A percentile compares a stretch with the other conserved stretches of the same genome.
Conservation (phyloP, 2,797 vertebrate species). For the Astyanax mexicanus region DNA sequence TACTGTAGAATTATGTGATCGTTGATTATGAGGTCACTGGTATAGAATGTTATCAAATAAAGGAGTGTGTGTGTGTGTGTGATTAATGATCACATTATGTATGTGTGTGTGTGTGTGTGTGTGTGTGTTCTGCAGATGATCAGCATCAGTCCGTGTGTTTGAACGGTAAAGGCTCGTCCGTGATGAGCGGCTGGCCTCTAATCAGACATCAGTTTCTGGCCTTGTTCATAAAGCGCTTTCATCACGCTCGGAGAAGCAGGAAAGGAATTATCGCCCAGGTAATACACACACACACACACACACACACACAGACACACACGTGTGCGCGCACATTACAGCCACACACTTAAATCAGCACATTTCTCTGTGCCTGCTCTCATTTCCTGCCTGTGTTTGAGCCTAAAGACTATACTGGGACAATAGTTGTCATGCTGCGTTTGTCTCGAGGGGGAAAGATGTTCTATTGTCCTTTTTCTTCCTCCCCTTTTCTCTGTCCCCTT, state of each 20-base stretch:
- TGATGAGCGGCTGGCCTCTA: conserved; percentile 89
- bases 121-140: conserved; percentile 62
- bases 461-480: conserved; percentile 34
- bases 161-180: conserved; percentile 87
- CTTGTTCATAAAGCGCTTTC: conserved; percentile 94
- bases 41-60: no score
- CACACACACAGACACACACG: conserved; percentile 9
- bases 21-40: no score
- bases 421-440: not conserved
- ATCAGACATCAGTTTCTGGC: conserved; percentile 93
- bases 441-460: conserved; percentile 23
- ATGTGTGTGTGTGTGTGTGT: not conserved
- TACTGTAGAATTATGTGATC: no score
- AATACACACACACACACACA: conserved; percentile 51
- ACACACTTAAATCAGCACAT: conserved; percentile 18
- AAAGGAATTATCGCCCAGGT: conserved; percentile 98
- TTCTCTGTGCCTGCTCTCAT: not conserved
- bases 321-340: not conserved
- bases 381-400: not conserved
- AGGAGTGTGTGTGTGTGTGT: not conserved
- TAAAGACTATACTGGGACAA: not conserved
- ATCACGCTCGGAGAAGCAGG: conserved; percentile 92
- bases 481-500: conserved; percentile 12
- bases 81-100: not conserved
- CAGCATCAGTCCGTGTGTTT: conserved; percentile 77